These are phyloP conservation scores for Ammospiza maritima DNA, from an alignment of 2,797 vertebrate genomes.

Conservation along the genomic window DNA sequence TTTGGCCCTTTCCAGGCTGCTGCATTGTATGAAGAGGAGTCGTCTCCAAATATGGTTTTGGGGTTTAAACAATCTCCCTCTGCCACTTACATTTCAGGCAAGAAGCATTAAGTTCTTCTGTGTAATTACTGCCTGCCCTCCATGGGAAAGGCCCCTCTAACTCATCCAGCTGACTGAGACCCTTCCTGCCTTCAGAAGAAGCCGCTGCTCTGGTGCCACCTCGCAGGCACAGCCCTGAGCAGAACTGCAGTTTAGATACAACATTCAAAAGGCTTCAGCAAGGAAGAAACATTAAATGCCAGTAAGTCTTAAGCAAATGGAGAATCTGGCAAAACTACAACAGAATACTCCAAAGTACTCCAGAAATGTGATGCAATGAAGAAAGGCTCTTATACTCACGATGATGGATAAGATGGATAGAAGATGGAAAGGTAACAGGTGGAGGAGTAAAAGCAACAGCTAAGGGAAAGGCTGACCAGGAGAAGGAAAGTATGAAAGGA, in stretches of 20 bases:
- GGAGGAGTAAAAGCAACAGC: background rate
- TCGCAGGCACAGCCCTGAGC: background rate
- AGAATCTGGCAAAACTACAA: background rate
- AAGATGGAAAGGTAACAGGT: background rate
- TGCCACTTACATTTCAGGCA: background rate
- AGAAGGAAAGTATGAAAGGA: background rate
- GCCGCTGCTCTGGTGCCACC: background rate
- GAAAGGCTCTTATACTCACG: background rate
- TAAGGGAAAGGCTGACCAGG: background rate
- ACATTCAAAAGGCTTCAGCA: background rate
- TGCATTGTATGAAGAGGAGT: fast-evolving
- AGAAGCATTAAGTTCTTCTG: background rate
- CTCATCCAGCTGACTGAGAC: background rate
- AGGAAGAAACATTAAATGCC: background rate
- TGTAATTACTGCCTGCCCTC: background rate
- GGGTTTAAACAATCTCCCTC: background rate
- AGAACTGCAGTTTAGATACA: background rate
- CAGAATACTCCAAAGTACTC: background rate
- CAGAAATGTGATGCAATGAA: background rate
- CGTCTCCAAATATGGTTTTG: background rate
- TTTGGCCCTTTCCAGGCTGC: background rate
- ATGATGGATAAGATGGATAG: background rate
- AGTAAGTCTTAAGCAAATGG: background rate
- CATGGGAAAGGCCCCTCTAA: background rate
- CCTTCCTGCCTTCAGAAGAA: background rate